Base-by-base conservation (phyloP, 2,797 vertebrate species). In the Rhodeus uyekii region DNA sequence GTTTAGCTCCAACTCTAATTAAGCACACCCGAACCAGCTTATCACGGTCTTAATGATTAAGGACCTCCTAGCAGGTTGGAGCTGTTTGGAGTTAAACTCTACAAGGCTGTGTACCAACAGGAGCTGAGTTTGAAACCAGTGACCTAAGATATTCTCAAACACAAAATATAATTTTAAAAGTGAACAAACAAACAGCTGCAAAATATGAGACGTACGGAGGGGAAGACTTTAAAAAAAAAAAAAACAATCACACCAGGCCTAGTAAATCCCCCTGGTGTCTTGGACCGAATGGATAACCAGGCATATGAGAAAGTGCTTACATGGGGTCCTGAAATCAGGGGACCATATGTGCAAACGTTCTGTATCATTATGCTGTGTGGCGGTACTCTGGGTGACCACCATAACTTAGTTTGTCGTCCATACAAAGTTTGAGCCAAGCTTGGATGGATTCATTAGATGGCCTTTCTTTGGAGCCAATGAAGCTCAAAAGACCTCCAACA, bases 381-480 rank as follows among this genome's bases (percentile, higher is more conserved):
- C 89, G 87, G 88, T 55, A 63, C 92, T 92, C 93, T 94, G 92
- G 90, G 92, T 88, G 94, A 95, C 92, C 91, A 95, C 89, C 90
- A 93, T 93, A 96, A 95, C 94, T 95, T 95, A 95, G 94, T 94
- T 95, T 96, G 94, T 96, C 95, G 95, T 95, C 91, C 90, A 92
- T 91, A 95, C 94, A 94, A 95, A 96, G 93, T 96, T 95, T 95
- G 93, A 93, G 92, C 92, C 92, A 95, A 94, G 94, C 93, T 95
- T 96, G 94, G 95, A 93, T 94, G 95, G 93, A 93, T 94, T 96
- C 94, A 96, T 97, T 96, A 96, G 92, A 92, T 91, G 64, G 78
- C 92, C 95, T 96, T 96, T 97, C 94, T 97, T 94, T 95, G 95
- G 92, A 92, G 91, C 91, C 94, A 96, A 92, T 81, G 92, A 96